Base-by-base conservation (phyloP, 2,888 invertebrate species). In the Scaptomyza polygonia region DNA sequence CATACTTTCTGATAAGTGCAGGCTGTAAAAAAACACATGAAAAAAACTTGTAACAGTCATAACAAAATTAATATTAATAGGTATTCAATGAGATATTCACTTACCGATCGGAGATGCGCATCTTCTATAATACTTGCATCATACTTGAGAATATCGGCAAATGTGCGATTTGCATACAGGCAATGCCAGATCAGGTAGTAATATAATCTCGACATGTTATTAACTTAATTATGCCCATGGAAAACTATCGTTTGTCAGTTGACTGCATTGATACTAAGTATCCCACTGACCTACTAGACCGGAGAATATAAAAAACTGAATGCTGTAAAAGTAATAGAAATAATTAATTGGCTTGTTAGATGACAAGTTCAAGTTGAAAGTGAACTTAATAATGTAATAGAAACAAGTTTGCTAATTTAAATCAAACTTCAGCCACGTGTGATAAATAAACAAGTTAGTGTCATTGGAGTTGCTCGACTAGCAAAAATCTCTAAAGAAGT, bases 1-100 rank as follows among this genome's bases (percentile, higher is more conserved):
- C 93, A 77, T 95, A 93, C 75, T 94, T 94, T n/a, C 78, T 34
- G 0, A 91, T 64, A 0, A 91, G 49, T 12, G 80, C 69, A 0
- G 77, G 76, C 90, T 90, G n/a, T 5, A 5, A n/a, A n/a, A n/a
- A n/a, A n/a, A n/a, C n/a, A n/a, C n/a, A n/a, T n/a, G n/a, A n/a
- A n/a, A n/a, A n/a, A n/a, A n/a, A n/a, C n/a, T n/a, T n/a, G n/a
- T n/a, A n/a, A n/a, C n/a, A n/a, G n/a, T n/a, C n/a, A n/a, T n/a
- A n/a, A n/a, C n/a, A n/a, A n/a, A n/a, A n/a, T n/a, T n/a, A n/a
- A n/a, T n/a, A n/a, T n/a, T n/a, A 30, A 30, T 30, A 30, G 30
- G 30, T 30, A n/a, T 42, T n/a, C 9, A 42, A 44, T 9, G 5
- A 1, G 7, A 3, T 43, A 16, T 29, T 9, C 3, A 49, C 64